Base-by-base conservation (phyloP, 2,888 invertebrate genomes). In the Tyria jacobaeae region DNA sequence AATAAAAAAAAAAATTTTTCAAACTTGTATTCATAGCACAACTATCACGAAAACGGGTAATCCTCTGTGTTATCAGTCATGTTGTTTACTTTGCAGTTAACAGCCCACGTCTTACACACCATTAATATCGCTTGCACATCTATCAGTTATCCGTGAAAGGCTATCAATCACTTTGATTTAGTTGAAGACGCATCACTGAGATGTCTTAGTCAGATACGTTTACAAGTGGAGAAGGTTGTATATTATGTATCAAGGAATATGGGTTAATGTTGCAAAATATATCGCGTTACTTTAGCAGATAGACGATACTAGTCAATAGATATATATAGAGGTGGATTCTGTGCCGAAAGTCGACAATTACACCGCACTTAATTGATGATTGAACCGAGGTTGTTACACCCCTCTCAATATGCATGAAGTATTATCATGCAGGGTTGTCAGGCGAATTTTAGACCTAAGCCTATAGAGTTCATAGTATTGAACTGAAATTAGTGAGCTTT, bases 331-430 rank as follows among this genome's bases (percentile, higher is more conserved):
- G 57, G 57, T 67, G 55, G 68, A 80, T 73, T 21, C 48, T 79
- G 69, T 76, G 71, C 63, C 71, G 73, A 79, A 81, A 84, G 79
- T 83, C 81, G 70, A 69, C 80, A 82, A 85, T 87, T 85, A 85
- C 79, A 78, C 80, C 70, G 62, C 63, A 68, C 64, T 80, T 83
- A 81, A 85, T 86, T 86, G 86, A 83, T 76, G 83, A 79, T 64
- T 63, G 80, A 73, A 65, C 67, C 62, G 70, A 66, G 70, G 66
- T 69, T 66, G 73, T 71, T 70, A 70, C 76, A 66, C 57, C 70
- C 70, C 78, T 70, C 73, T 82, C 75, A 82, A 82, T 83, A 83
- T 83, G 83, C 79, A 83, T 80, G 76, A 80, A 73, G 64, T 65
- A 70, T 62, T 61, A 52, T 49, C 17, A 14, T 17, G 3, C 64